These are phyloP conservation scores for Mantis religiosa DNA, from an alignment of 2,888 invertebrate species.

Conservation along the genomic window DNA sequence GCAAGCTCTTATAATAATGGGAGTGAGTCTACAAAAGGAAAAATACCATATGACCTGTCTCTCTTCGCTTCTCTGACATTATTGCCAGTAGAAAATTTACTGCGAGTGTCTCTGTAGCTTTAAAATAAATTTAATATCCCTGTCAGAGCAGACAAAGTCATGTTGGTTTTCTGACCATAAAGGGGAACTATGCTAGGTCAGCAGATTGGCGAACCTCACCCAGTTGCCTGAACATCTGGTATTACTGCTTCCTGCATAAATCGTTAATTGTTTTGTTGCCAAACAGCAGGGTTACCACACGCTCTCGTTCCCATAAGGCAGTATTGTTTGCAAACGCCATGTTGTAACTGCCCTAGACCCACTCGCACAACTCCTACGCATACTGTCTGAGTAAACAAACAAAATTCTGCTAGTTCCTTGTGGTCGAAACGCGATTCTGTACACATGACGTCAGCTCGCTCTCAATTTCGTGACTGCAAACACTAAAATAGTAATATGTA, in stretches of 20 bases:
- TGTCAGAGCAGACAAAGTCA: too few species aligned
- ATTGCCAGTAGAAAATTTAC: too few species aligned
- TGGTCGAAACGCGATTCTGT: not conserved
- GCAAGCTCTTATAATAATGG: too few species aligned
- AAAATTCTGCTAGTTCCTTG: not conserved
- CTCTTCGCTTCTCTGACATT: too few species aligned
- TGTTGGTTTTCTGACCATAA: too few species aligned
- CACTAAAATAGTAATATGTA: not conserved
- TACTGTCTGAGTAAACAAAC: not conserved
- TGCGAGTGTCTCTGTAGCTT: too few species aligned
- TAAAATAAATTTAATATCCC: too few species aligned
- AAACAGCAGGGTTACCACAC: not conserved
- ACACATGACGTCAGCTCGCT: not conserved
- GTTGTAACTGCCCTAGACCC: not conserved
- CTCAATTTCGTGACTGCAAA: not conserved
- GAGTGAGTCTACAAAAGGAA: too few species aligned
- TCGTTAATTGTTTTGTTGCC: not conserved
- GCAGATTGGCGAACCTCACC: too few species aligned
- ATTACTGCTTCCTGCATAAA: not conserved
- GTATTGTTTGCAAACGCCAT: not conserved
- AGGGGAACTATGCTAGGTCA: too few species aligned
- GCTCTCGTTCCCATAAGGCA: not conserved
- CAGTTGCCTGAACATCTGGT: too few species aligned
- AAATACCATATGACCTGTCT: too few species aligned
- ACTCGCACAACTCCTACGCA: not conserved